Evolutionary conservation across 2,797 vertebrate genomes (phyloP).

Genomic region (Danionella dracula): DNA sequence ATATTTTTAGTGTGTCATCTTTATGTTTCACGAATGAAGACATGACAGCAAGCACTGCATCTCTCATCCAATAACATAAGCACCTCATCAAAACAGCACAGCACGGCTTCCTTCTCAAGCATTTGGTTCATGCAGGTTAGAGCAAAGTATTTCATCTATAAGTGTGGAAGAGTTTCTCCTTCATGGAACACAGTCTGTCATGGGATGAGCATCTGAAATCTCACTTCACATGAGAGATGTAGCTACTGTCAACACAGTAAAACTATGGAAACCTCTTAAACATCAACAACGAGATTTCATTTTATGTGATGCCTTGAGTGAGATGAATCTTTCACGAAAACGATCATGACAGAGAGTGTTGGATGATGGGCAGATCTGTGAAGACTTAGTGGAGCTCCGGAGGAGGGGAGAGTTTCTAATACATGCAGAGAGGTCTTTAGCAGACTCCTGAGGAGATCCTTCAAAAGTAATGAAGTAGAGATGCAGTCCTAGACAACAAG

Average conservation of each 20-base stretch:
- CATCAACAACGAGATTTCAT: not conserved
- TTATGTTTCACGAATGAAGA: constrained; percentile 35
- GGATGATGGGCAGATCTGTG: constrained; percentile 31
- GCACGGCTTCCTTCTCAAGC: constrained; percentile 15
- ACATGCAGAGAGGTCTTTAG: constrained; percentile 65
- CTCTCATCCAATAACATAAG: constrained; percentile 33
- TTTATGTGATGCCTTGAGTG: constrained; percentile 6
- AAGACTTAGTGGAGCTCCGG: constrained; percentile 62
- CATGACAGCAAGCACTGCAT: not conserved
- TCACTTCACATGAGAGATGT: not conserved
- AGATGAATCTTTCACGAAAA: constrained; percentile 12
- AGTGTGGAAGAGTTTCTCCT: not conserved
- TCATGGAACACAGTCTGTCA: constrained; percentile 47
- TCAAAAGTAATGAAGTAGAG: constrained; percentile 37
- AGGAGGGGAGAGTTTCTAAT: constrained; percentile 57
- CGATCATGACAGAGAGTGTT: constrained; percentile 39
- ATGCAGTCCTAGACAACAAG: constrained; percentile 60
- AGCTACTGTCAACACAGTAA: not conserved
- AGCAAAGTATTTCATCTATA: constrained; percentile 33
- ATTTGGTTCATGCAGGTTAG: constrained; percentile 68
- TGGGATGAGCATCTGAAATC: constrained; percentile 17
- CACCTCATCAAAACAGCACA: constrained; percentile 13
- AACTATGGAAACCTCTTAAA: too few species aligned
- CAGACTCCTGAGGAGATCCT: constrained; percentile 34
- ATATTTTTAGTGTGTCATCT: constrained; percentile 7